Conservation (phyloP, 2,888 invertebrate genomes). For the Euzetes globulus region DNA sequence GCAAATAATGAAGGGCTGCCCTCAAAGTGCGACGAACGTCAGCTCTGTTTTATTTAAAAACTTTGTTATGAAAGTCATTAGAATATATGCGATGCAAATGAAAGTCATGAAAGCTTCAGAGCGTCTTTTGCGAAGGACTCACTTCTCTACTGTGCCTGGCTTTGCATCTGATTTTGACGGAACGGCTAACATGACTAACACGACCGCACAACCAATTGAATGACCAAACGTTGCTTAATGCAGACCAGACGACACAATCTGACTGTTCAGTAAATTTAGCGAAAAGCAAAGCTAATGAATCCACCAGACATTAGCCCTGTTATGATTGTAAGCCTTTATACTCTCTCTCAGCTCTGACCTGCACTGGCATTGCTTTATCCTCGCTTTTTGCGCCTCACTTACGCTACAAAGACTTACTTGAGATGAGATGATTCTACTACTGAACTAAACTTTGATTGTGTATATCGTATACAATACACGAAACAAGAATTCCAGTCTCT, state of each 20-base stretch:
- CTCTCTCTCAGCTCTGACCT: background rate
- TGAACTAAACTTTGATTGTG: slow-evolving; percentile 11
- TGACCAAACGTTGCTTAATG: slow-evolving; percentile 15
- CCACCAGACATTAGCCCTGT: slow-evolving; percentile 10
- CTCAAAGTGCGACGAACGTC: background rate
- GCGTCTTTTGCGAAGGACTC: background rate
- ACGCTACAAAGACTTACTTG: background rate
- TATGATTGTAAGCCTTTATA: background rate
- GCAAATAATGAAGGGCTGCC: slow-evolving; percentile 17
- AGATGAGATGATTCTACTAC: slow-evolving; percentile 4
- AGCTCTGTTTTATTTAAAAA: slow-evolving; percentile 7
- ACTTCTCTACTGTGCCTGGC: background rate
- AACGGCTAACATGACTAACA: background rate
- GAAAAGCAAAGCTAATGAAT: slow-evolving; percentile 26
- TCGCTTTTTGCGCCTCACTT: slow-evolving; percentile 16
- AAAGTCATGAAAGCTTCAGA: background rate
- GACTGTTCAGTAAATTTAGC: slow-evolving; percentile 22
- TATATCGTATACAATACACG: background rate
- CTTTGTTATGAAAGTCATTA: background rate
- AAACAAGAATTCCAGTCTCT: background rate
- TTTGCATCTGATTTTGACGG: slow-evolving; percentile 20
- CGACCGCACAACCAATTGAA: slow-evolving; percentile 15
- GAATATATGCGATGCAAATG: slow-evolving; percentile 1
- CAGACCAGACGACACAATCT: slow-evolving; percentile 12
- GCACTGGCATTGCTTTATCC: slow-evolving; percentile 2